Percentiles rank a stretch among this genome's conserved stretches.
phyloP scores from a whole-genome alignment of 2,113 vertebrate species.

The Psettodes erumei region DNA sequence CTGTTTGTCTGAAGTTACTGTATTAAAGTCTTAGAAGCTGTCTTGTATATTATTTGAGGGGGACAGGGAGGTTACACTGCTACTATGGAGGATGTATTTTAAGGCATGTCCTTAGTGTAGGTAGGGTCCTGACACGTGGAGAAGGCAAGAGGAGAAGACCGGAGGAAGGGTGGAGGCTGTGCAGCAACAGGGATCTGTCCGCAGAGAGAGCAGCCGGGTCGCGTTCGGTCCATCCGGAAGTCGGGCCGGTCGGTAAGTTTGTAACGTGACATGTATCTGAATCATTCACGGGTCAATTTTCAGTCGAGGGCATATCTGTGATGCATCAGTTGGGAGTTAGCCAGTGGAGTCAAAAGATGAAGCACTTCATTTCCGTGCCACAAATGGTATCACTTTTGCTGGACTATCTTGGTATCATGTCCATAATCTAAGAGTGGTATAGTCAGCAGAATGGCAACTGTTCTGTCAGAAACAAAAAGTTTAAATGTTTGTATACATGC shows the following conservation, averaged over 20 bases:
- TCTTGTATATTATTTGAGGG: constrained; percentile 25
- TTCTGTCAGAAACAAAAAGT: constrained; percentile 9
- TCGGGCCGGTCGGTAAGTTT: constrained; percentile 10
- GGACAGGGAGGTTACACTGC: constrained; percentile 11
- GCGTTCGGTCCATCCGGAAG: constrained; percentile 22
- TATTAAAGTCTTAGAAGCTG: constrained; percentile 33
- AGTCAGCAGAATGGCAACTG: constrained; percentile 25
- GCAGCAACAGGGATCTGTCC: constrained; percentile 39
- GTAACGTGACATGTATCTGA: too few species aligned
- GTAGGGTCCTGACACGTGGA: constrained; percentile 68
- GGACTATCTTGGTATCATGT: constrained; percentile 10
- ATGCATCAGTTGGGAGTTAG: constrained; percentile 17
- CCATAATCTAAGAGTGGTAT: constrained; percentile 26
- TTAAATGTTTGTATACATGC: constrained; percentile 15
- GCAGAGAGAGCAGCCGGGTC: constrained; percentile 36
- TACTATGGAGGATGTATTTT: constrained; percentile 57
- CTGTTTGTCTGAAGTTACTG: constrained; percentile 48
- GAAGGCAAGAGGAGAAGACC: constrained; percentile 60
- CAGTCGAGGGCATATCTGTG: neutral
- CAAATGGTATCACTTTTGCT: constrained; percentile 17
- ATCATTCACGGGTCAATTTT: constrained; percentile 29
- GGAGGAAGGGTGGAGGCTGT: constrained; percentile 40
- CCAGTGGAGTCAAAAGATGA: constrained; percentile 2
- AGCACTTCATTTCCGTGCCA: constrained; percentile 35
- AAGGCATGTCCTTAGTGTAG: constrained; percentile 74